Evolutionary conservation across 2,113 vertebrate genomes (phyloP), one percentile per base, ranked within the genome.

Genomic region (Seriola aureovittata): DNA sequence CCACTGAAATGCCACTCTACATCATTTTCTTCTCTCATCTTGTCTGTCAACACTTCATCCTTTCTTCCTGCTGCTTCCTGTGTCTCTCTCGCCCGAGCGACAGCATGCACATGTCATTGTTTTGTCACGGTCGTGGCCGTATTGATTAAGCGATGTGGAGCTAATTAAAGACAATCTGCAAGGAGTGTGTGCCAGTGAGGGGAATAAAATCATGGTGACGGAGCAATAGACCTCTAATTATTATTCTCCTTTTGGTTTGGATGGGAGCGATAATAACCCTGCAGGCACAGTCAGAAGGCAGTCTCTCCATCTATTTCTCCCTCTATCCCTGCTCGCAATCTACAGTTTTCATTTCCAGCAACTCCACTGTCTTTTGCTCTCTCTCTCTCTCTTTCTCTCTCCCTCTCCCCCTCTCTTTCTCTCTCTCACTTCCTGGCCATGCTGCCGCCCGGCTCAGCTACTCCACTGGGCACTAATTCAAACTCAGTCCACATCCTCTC

Each of bases 151-250:
- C 3, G 65, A 88, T 85, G 87, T 86, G 71, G 42, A 86, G 88
- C 89, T 93, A 93, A 94, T 95, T 95, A 93, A 94, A 93, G 79
- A 74, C 88, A 85, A 91, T 92, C 87, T 91, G 75, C 58, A 80
- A 88, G 86, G 87, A 86, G 90, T 85, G 89, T 85, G 82, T 75
- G 80, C 81, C 81, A 91, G 86, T 72, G 73, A 83, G 84, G 59
- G 79, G 78, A 87, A 89, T 76, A 82, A 80, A 94, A 90, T 92
- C 89, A 82, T 75, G 76, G 88, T 78, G 86, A 90, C 75, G 36
- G 71, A 89, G 88, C 48, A 82, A 86, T 89, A 82, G 85, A 68
- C 71, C 77, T 89, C 82, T 91, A 91, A 92, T 93, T 91, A 91
- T 93, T 90, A 85, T 86, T 88, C 89, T 85, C 44, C 86, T 89